Conservation (phyloP, 2,113 vertebrate species). For the Ceuthmochares aereus region DNA sequence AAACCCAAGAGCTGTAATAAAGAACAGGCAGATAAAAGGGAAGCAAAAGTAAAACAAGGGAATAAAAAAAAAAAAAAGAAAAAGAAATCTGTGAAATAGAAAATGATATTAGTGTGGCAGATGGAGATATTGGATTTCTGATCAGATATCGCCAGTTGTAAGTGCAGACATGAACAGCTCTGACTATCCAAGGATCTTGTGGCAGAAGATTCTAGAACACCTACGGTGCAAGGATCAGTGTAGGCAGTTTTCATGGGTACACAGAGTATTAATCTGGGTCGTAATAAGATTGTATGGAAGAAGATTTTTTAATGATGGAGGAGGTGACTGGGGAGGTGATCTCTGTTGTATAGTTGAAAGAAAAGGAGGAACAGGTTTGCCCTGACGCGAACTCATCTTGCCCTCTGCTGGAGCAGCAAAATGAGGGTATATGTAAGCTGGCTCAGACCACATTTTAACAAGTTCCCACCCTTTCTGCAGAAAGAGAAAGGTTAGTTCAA, state of each 20-base stretch:
- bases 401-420: neutral
- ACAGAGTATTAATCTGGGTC: neutral
- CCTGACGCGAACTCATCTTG: neutral
- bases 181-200: neutral
- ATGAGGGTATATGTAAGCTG: neutral
- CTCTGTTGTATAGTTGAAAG: neutral
- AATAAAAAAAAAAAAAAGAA: neutral
- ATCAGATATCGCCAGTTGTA: neutral
- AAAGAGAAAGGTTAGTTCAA: neutral
- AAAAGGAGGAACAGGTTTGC: neutral
- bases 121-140: neutral
- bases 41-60: neutral
- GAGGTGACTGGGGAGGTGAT: neutral
- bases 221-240: neutral
- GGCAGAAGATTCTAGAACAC: neutral
- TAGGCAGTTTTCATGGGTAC: neutral
- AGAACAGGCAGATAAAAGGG: neutral
- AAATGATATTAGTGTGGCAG: neutral
- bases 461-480: neutral
- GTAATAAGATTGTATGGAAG: neutral
- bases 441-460: neutral
- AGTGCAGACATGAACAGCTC: neutral
- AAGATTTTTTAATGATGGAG: neutral
- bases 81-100: neutral
- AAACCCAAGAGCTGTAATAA: neutral